A percentile compares a stretch with the other conserved stretches of the same genome.
Conservation (phyloP, 1,140 invertebrate genomes). For the Drosophila albomicans region DNA sequence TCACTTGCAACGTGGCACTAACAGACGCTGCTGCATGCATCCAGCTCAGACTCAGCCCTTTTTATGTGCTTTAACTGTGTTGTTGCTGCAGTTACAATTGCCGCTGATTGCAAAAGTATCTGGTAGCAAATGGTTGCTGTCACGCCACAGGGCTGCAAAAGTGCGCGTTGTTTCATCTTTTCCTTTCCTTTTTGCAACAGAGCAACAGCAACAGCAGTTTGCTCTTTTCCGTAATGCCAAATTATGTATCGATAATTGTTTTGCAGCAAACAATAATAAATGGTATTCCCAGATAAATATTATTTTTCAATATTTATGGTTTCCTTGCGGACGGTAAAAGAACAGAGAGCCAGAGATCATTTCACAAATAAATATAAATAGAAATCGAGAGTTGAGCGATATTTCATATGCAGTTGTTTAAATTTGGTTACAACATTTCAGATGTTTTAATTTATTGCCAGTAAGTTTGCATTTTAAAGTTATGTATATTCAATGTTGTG, state of each 20-base stretch:
- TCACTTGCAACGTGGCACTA: conserved; percentile 55
- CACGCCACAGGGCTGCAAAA: conserved; percentile 41
- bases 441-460: too few relatives aligned
- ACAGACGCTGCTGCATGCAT: conserved; percentile 26
- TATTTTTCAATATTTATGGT: not conserved
- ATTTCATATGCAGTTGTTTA: too few relatives aligned
- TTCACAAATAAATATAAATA: not conserved
- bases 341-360: not conserved
- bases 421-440: too few relatives aligned
- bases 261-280: conserved; percentile 1
- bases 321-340: not conserved
- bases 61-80: conserved; percentile 38
- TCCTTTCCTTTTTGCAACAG: too few relatives aligned
- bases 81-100: conserved; percentile 56
- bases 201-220: not conserved
- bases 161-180: not conserved
- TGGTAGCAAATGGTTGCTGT: conserved; percentile 36
- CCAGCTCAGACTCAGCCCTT: conserved; percentile 29
- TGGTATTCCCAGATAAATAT: conserved; percentile 4
- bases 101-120: conserved; percentile 67
- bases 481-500: too few relatives aligned
- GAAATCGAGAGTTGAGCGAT: too few relatives aligned
- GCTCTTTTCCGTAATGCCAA: conserved; percentile 8
- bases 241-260: conserved; percentile 3
- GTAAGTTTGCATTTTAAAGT: too few relatives aligned